phyloP scores from a whole-genome alignment of 2,888 invertebrate species.

The Thymelicus lineola region DNA sequence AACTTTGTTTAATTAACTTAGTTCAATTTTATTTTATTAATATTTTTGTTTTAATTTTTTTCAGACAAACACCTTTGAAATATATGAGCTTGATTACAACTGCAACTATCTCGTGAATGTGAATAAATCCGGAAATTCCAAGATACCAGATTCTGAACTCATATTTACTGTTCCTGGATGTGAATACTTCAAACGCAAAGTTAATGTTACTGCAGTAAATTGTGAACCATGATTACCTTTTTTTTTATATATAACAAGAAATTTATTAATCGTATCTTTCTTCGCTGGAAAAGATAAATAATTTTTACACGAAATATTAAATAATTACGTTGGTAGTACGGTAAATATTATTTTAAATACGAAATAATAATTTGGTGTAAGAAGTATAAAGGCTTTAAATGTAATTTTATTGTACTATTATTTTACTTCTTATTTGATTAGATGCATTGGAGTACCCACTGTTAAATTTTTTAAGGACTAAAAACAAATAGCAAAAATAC shows the following conservation, averaged over 20 bases:
- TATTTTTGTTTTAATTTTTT: slow-evolving; percentile 49
- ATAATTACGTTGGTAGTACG: neutral
- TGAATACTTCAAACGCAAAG: slow-evolving; percentile 73
- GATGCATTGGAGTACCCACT: neutral
- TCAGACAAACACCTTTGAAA: slow-evolving; percentile 82
- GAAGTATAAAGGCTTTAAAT: neutral
- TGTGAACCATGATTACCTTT: slow-evolving; percentile 53
- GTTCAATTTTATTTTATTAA: slow-evolving; percentile 6
- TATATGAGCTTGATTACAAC: slow-evolving; percentile 84
- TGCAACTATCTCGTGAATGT: slow-evolving; percentile 85
- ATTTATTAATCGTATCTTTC: neutral
- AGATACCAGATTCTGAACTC: slow-evolving; percentile 75
- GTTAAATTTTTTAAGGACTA: neutral
- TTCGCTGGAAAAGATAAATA: neutral
- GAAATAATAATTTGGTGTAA: neutral
- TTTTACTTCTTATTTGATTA: neutral
- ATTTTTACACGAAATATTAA: neutral
- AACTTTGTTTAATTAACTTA: too few species aligned
- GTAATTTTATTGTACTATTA: too few species aligned
- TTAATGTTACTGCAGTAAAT: slow-evolving; percentile 57
- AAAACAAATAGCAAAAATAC: too few species aligned
- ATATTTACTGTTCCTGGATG: slow-evolving; percentile 82
- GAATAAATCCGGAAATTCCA: slow-evolving; percentile 65
- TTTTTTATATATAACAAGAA: neutral
- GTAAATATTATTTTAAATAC: neutral